Evolutionary conservation across 1,140 invertebrate genomes (phyloP), one percentile per base, ranked within the genome.

Genomic region (Diploscapter pachys): DNA sequence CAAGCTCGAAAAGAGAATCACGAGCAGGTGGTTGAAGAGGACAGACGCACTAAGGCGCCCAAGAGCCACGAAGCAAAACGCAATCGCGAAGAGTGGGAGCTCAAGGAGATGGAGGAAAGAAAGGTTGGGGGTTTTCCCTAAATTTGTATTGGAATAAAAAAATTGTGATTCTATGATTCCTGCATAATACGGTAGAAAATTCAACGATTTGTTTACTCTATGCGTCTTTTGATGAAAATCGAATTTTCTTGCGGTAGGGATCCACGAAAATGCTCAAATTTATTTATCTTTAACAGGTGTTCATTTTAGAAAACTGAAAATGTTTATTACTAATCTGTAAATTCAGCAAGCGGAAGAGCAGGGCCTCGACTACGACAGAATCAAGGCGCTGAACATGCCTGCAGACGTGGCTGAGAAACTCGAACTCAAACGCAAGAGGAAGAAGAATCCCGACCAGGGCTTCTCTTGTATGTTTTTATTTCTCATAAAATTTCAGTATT

Each of bases 1-100:
- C 93, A 98, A 88, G 95, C 96, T 0, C 89, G 94, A 80, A 91
- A 91, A 67, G 89, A 95, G 73, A 99, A 99, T 87, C 94, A 97
- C 84, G 90, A 94, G 83, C 96, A 98, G 89, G 95, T 99, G 0
- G 89, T 97, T 2, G 96, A 96, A 80, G 97, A 99, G 88, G 94
- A 98, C 86, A 91, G 93, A 51, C 89, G 93, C 49, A 92, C 91
- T 56, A 96, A 96, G 83, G 86, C 98, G 48, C 96, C 97, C 0
- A 86, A 90, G 3, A 99, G 99, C 87, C 95, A 91, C 89, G 95
- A 97, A 86, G 90, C 92, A 0, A 91, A 94, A 79, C 92, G 93
- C 85, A 89, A 93, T 61, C 91, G 93, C 84, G 92, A 94, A 2
- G 94, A 98, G 85, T 96, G 94, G 92, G 89, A 98, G 78, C 83